These are phyloP conservation scores for Craseonycteris thonglongyai DNA, from an alignment of 2,113 vertebrate species.

Conservation along the genomic window DNA sequence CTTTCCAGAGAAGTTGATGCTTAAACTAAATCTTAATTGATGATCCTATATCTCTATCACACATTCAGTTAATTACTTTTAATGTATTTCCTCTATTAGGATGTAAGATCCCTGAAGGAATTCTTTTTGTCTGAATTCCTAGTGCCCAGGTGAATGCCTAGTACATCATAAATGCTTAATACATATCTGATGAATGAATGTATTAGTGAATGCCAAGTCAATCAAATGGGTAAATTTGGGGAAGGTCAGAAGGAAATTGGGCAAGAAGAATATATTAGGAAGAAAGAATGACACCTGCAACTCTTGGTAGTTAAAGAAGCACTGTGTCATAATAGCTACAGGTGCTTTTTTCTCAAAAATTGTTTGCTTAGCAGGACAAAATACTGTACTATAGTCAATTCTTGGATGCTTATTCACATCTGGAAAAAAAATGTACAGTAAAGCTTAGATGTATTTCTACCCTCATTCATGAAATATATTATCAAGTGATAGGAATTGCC, in stretches of 20 bases:
- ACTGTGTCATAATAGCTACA: not conserved
- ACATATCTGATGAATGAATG: not conserved
- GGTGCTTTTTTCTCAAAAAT: not conserved
- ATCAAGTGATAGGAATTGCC: not conserved
- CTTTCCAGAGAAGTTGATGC: not conserved
- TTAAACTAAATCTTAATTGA: not conserved
- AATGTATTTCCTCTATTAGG: not conserved
- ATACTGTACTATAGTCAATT: not conserved
- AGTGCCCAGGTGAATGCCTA: not conserved
- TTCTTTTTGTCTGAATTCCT: not conserved
- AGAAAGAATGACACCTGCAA: not conserved
- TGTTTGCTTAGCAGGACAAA: not conserved
- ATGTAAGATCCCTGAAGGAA: not conserved
- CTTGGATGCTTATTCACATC: not conserved
- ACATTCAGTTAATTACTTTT: not conserved
- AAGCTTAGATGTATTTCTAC: not conserved
- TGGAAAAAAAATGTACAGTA: not conserved
- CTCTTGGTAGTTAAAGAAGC: not conserved
- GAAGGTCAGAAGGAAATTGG: not conserved
- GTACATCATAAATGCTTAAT: not conserved
- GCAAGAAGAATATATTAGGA: not conserved
- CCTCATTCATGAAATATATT: not conserved
- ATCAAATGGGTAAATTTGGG: not conserved
- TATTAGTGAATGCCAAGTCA: not conserved
- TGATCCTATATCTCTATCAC: not conserved